phyloP scores from a whole-genome alignment of 2,113 vertebrate species.

The Strix uralensis region DNA sequence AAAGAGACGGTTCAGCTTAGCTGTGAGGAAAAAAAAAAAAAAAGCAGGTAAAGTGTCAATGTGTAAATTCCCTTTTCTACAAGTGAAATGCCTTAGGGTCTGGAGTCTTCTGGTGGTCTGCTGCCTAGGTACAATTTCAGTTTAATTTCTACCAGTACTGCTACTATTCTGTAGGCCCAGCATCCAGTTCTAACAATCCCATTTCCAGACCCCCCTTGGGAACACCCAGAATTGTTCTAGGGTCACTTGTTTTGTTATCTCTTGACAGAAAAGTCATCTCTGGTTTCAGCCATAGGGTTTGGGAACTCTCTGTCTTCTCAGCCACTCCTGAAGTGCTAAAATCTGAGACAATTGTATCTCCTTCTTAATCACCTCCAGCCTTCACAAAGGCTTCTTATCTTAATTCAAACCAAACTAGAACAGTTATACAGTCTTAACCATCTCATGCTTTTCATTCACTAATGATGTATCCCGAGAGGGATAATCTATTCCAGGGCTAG shows the following conservation, averaged over 20 bases:
- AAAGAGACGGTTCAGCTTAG: not conserved
- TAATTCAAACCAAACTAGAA: not conserved
- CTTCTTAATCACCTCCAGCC: not conserved
- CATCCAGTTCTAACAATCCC: not conserved
- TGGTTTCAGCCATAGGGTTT: not conserved
- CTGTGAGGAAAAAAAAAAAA: not conserved
- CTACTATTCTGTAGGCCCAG: not conserved
- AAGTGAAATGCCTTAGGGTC: not conserved
- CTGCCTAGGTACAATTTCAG: not conserved
- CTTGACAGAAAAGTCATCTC: not conserved
- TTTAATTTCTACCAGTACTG: not conserved
- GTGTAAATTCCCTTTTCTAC: not conserved
- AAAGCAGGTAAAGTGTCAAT: not conserved
- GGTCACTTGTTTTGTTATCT: not conserved
- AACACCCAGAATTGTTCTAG: not conserved
- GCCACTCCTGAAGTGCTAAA: not conserved
- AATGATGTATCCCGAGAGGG: not conserved
- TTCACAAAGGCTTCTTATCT: not conserved
- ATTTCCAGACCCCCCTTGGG: not conserved
- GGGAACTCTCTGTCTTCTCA: not conserved
- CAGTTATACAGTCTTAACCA: not conserved
- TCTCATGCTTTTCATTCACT: not conserved
- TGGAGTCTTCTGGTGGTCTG: not conserved
- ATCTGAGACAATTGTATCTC: not conserved
- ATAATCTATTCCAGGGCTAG: not conserved